These are phyloP conservation scores for Carcharodon carcharias DNA, from an alignment of 2,797 vertebrate species.

Conservation along the genomic window DNA sequence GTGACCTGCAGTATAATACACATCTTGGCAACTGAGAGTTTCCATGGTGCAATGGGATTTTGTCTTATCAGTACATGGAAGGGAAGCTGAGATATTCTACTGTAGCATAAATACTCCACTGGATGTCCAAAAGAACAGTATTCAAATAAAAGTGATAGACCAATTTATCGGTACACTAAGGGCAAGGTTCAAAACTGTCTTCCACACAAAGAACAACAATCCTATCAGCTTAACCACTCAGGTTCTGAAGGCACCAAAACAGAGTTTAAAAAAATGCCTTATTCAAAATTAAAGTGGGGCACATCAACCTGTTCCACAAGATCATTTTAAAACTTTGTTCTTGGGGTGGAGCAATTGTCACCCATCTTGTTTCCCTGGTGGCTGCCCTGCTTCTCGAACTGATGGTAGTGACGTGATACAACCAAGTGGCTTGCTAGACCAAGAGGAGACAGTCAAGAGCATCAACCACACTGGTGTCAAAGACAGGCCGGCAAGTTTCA, in stretches of 20 bases:
- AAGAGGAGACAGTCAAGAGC: not conserved
- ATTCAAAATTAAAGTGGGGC: not conserved
- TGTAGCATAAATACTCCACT: not conserved
- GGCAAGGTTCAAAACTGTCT: not conserved
- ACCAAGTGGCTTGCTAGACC: not conserved
- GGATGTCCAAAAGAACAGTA: not conserved
- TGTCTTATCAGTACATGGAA: not conserved
- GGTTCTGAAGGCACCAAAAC: not conserved
- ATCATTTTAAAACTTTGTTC: not conserved
- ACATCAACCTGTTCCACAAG: not conserved
- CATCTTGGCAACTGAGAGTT: not conserved
- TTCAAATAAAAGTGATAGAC: not conserved
- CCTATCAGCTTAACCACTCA: not conserved
- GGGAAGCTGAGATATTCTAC: not conserved
- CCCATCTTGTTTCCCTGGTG: not conserved
- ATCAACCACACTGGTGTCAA: not conserved
- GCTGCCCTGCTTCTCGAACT: not conserved
- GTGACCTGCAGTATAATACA: not conserved
- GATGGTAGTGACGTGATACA: not conserved
- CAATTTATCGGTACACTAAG: not conserved
- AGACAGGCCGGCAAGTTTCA: not conserved
- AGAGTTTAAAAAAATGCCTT: not conserved
- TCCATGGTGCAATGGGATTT: not conserved
- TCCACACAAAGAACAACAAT: not conserved
- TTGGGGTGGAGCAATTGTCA: too few species aligned